Evolutionary conservation across 2,888 invertebrate species (phyloP).

Genomic region (Oasisia sp.): DNA sequence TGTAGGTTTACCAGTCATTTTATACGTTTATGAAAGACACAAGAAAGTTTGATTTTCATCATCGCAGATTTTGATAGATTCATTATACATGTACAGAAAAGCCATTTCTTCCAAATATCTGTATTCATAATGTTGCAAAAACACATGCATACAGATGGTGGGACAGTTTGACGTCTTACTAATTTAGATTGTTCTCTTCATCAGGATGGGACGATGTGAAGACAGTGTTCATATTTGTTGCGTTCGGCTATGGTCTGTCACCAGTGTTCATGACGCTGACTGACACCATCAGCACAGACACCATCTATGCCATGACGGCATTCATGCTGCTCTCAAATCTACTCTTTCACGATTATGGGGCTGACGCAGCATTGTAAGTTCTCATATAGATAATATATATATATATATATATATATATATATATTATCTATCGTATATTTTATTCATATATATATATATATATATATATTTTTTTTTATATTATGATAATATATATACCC

Average conservation of each 20-base stretch:
- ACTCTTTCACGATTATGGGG: slow-evolving; percentile 91
- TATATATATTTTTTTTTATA: background rate
- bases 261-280: slow-evolving; percentile 94
- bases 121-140: no score
- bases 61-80: no score
- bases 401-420: background rate
- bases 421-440: background rate
- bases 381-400: background rate
- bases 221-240: slow-evolving; percentile 81
- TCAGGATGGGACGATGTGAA: slow-evolving; percentile 73
- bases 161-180: background rate
- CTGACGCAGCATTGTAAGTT: slow-evolving; percentile 76
- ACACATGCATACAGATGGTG: no score
- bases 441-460: background rate
- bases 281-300: slow-evolving; percentile 95
- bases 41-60: no score
- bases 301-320: slow-evolving; percentile 92
- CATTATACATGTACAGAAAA: no score
- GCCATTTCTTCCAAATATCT: no score
- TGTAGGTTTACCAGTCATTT: no score
- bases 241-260: slow-evolving; percentile 88
- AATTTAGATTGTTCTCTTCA: background rate
- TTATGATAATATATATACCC: no score
- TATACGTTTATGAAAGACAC: no score
- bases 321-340: slow-evolving; percentile 89